Base-by-base conservation (phyloP, 2,888 invertebrate species). In the Thysanoteuthis rhombus region DNA sequence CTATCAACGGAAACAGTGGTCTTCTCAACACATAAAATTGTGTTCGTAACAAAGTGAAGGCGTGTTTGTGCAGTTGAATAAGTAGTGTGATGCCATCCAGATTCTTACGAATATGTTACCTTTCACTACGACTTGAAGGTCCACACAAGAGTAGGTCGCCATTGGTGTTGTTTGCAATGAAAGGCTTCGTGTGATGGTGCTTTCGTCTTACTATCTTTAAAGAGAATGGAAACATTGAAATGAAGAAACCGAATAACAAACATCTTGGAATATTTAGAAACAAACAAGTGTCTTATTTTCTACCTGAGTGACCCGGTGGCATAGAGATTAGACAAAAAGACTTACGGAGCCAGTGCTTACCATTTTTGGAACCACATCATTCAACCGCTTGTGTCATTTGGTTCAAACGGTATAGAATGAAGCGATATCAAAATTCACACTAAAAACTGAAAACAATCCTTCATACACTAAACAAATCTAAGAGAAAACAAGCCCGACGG, bases 101-200 rank as follows among this genome's bases (percentile, higher is more conserved):
- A 75, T n/a, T 75, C 75, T 36, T 75, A 75, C 75, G 36, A n/a
- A 75, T 16, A 16, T n/a, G 75, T 75, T 75, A 75, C 75, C 75
- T 75, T 75, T 75, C 75, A 75, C 75, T 75, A 75, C 75, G 75
- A 75, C 75, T 75, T 75, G 75, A 75, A 75, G 75, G n/a, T 75
- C 75, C 75, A 75, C 75, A n/a, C 75, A 75, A 36, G 75, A 75
- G 16, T 75, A 75, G 75, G 75, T 75, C 75, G 75, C 75, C 75
- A 75, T 75, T 36, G 75, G n/a, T 75, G 75, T 75, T 12, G 75
- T 75, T 75, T 75, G 75, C 75, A 75, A 75, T 36, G 75, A 75
- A n/a, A n/a, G 4, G 2, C n/a, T n/a, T 75, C 75, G n/a, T 75
- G n/a, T n/a, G 75, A n/a, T 75, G n/a, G 8, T 12, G 75, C 12